Evolutionary conservation across 2,888 invertebrate genomes (phyloP), one percentile per base, ranked within the genome.

Genomic region (Hartigia nigra): DNA sequence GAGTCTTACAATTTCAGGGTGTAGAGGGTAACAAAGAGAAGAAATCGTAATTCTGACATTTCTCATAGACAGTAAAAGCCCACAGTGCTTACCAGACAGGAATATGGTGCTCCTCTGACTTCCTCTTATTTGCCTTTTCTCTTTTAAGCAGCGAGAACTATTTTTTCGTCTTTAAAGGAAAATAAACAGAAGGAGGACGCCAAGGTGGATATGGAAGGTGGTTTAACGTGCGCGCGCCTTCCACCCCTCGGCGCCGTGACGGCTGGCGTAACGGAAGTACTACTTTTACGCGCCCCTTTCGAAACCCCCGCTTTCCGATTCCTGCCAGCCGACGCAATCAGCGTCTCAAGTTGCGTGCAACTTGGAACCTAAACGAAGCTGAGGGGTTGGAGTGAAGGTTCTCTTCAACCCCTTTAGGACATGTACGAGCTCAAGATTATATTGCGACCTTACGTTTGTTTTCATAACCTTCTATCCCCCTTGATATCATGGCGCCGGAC

Each of bases 231-330:
- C 77, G n/a, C 36, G 77, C 77, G 75, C 69, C 72, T 36, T 72
- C 35, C 77, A 39, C 35, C 69, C 74, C 74, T 75, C 70, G 91
- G 91, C 90, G 90, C 90, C 90, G 84, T 84, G 82, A 84, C 82
- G 89, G 84, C 91, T 90, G 88, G 85, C 85, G 84, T 83, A 89
- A 85, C 90, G 91, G 90, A 91, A 91, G 90, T 89, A 87, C 90
- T 89, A 89, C 90, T 90, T 90, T 90, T 89, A 89, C 87, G 86
- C 87, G 85, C 83, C 85, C 84, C 85, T 82, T 82, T 84, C 87
- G 82, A 55, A 55, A 84, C 85, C 85, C 83, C 81, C 75, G 74
- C 76, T 79, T 80, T 77, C 81, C 81, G 83, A 82, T 86, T 85
- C 84, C 79, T 78, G 80, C 82, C 79, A 81, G 80, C 81, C 78